phyloP scores from a whole-genome alignment of 1,140 invertebrate species.

The Philopotamus ludificatus region DNA sequence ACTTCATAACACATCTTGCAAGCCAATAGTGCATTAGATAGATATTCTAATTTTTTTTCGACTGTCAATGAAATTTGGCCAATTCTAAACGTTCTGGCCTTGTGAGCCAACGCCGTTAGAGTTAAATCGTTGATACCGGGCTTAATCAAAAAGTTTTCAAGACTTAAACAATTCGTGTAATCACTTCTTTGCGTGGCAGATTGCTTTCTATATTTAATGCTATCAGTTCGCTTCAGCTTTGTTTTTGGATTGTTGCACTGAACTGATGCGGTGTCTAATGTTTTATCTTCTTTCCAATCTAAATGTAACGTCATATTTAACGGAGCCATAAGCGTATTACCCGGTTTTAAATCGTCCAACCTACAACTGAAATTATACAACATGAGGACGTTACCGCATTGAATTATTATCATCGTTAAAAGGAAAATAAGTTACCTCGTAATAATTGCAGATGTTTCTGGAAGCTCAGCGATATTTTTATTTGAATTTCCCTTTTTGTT shows the following conservation, averaged over 20 bases:
- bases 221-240: slow-evolving; percentile 60
- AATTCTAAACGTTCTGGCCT: slow-evolving; percentile 61
- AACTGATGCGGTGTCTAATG: slow-evolving; percentile 65
- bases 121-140: slow-evolving; percentile 74
- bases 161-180: slow-evolving; percentile 62
- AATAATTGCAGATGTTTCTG: slow-evolving; percentile 42
- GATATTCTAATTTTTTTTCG: slow-evolving; percentile 62
- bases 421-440: slow-evolving; percentile 44
- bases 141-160: slow-evolving; percentile 55
- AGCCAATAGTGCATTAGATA: slow-evolving; percentile 55
- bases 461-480: slow-evolving; percentile 32
- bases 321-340: slow-evolving; percentile 59
- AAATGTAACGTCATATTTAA: slow-evolving; percentile 69
- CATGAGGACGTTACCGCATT: no score
- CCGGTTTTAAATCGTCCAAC: slow-evolving; percentile 61
- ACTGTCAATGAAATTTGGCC: slow-evolving; percentile 62
- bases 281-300: slow-evolving; percentile 79
- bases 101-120: slow-evolving; percentile 61
- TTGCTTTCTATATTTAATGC: slow-evolving; percentile 60
- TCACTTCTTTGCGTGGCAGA: slow-evolving; percentile 58
- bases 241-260: slow-evolving; percentile 60
- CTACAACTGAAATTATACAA: slow-evolving; percentile 49
- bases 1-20: slow-evolving; percentile 52
- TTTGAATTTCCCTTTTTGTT: slow-evolving; percentile 41
- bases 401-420: not conserved